Base-by-base conservation (phyloP, 2,888 invertebrate genomes). In the Oscheius onirici region DNA sequence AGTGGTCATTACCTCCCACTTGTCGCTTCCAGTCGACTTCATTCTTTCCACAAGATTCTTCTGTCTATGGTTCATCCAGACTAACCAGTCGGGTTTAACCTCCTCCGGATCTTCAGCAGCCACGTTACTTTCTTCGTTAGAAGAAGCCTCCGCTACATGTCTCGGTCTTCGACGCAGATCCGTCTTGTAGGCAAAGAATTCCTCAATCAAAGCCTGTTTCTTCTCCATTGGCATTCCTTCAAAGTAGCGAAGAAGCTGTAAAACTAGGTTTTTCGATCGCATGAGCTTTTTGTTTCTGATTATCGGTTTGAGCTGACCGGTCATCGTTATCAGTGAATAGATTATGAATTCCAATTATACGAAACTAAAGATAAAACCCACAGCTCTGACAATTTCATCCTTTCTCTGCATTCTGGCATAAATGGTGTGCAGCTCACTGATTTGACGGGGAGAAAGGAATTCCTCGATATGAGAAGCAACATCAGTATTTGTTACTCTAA, bases 101-200 rank as follows among this genome's bases (percentile, higher is more conserved):
- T 66, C 67, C 24, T 57, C 51, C 2, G 78, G 78, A 6, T 46
- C 63, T 3, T 41, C 34, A 2, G n/a, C 17, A n/a, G 71, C 68
- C 0, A 69, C 65, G 10, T 74, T 69, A 41, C 58, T 65, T 6
- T 43, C 58, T 41, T 69, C 63, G n/a, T 1, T 13, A 34, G 44
- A 44, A n/a, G 17, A 13, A 5, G 49, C 26, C 2, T 41, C 40
- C 11, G 28, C n/a, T 11, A 67, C 15, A 34, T 69, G 69, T 26
- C 66, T 69, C 1, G 71, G 67, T 49, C 73, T 67, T n/a, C 71
- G 57, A 8, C 57, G 54, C 44, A 74, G 28, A 13, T 52, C 58
- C 5, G 60, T 57, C 26, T 76, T 78, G n/a, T 69, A 67, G 2
- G 58, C 61, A 40, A 74, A 78, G 46, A 78, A 78, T n/a, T 78